Base-by-base conservation (phyloP, 2,797 vertebrate species). In the Syngnathus rostellatus region DNA sequence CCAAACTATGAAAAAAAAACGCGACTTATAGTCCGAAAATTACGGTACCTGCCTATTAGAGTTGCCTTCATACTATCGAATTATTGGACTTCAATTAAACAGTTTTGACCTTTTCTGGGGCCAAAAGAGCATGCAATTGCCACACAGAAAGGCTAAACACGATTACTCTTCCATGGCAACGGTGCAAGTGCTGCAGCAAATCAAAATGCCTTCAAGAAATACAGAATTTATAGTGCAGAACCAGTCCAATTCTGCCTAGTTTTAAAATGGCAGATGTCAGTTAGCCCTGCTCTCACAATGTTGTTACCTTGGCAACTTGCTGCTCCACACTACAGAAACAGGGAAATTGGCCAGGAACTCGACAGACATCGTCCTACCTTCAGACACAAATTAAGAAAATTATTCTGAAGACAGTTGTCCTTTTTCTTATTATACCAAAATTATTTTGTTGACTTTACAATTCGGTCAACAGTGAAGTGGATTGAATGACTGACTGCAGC, bases 181-280 rank as follows among this genome's bases (percentile, higher is more conserved):
- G 25, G 51, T 53, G 51, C 51, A 50, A 50, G 51, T 53, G 10
- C 8, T 21, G n/a, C 23, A 10, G 4, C 51, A 37, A 31, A 16
- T 57, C 8, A 37, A 57, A 37, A 37, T 37, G 6, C 14, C 11
- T 1, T 6, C 6, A 6, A 9, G 31, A 58, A 58, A 8, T 31
- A 10, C 53, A 31, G 53, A 5, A 12, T 1, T 14, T 11, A 11
- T 2, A 12, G 1, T 54, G 53, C 21, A 25, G 21, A 54, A 54
- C 21, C 10, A 25, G 10, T 25, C 5, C 53, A 16, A 10, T 17
- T 57, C 25, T 58, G 55, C 25, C 14, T 31, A 58, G 38, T 58
- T 58, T 38, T 17, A 5, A 58, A 58, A 58, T 58, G 31, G 25
- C 55, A 58, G 55, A 57, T 57, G 23, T 58, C 50, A 51, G 50